Conservation (phyloP, 2,113 vertebrate genomes). For the Hiodon tergisus region DNA sequence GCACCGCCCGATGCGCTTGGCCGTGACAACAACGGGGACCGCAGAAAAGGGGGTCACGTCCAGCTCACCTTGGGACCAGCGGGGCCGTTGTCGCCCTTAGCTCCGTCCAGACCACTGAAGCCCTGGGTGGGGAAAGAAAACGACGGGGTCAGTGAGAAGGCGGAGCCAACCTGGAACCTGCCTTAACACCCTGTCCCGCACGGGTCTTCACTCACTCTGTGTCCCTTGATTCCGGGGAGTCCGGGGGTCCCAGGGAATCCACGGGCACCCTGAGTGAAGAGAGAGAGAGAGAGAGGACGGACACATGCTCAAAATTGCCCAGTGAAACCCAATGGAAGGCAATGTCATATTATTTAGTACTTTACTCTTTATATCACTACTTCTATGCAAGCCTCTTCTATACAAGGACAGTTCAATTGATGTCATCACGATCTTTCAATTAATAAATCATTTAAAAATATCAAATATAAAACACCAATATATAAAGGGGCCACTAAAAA, state of each 20-base stretch:
- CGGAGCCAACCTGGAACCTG: not conserved
- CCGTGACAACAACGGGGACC: not conserved
- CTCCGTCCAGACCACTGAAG: conserved; percentile 94
- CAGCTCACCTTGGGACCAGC: conserved; percentile 90
- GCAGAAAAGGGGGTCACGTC: not conserved
- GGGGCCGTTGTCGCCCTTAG: conserved; percentile 89
- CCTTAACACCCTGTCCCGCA: not conserved
- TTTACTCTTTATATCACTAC: no score
- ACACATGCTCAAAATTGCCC: not conserved
- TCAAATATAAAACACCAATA: no score
- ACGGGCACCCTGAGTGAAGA: conserved; percentile 77
- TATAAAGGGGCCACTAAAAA: no score
- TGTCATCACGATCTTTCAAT: no score
- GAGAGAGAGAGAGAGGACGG: not conserved
- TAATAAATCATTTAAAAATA: no score
- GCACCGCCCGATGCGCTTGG: not conserved
- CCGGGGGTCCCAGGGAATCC: conserved; percentile 96
- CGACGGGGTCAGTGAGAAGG: not conserved
- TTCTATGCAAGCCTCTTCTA: no score
- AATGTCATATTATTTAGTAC: no score
- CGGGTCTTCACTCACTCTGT: conserved; percentile 80
- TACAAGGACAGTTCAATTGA: no score
- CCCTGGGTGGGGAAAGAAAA: conserved; percentile 61
- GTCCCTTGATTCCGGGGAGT: conserved; percentile 96
- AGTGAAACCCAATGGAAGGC: not conserved